Evolutionary conservation across 2,113 vertebrate genomes (phyloP), one percentile per base, ranked within the genome.

Genomic region (Telmatochromis bifrenatus): DNA sequence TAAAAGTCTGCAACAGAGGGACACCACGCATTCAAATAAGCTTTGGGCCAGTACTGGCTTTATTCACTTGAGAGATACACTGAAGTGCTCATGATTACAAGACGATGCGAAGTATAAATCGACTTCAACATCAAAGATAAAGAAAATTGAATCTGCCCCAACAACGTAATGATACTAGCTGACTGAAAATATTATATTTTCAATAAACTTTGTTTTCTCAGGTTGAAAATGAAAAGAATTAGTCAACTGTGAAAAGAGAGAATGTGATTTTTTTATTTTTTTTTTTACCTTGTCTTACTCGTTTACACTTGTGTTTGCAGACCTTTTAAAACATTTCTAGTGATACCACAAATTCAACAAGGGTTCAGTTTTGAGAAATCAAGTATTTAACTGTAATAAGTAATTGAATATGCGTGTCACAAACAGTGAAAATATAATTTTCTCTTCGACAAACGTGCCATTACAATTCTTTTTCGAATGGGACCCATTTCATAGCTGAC

Each of bases 21-120:
- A 85, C 65, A 86, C 23, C 47, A 17, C 56, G 88, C 84, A 93
- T 95, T 60, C 23, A 73, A 87, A 93, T 89, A 79, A 94, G 91
- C 70, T 83, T 62, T 15, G 2, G 51, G 55, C 54, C 26, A 10
- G 70, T 17, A 73, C 31, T 31, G 56, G n/a, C 23, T 62, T 84
- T 84, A 88, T 83, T 88, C 83, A 56, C 77, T 13, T 21, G 79
- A 85, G 84, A 85, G 39, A 49, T 55, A 47, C 35, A 33, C 51
- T 55, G 3, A 88, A 73, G 62, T 54, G 54, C 81, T 77, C n/a
- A 21, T 82, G 37, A 68, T 89, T 42, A 77, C 47, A 87, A 86
- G 83, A 31, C 12, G 42, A 82, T 68, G 42, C 49, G 10, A 84
- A 35, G 14, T 58, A 75, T 77, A 26, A 35, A 81, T 55, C 7